Evolutionary conservation across 1,140 invertebrate genomes (phyloP), one percentile per base, ranked within the genome.

Genomic region (Kradibia gibbosae): DNA sequence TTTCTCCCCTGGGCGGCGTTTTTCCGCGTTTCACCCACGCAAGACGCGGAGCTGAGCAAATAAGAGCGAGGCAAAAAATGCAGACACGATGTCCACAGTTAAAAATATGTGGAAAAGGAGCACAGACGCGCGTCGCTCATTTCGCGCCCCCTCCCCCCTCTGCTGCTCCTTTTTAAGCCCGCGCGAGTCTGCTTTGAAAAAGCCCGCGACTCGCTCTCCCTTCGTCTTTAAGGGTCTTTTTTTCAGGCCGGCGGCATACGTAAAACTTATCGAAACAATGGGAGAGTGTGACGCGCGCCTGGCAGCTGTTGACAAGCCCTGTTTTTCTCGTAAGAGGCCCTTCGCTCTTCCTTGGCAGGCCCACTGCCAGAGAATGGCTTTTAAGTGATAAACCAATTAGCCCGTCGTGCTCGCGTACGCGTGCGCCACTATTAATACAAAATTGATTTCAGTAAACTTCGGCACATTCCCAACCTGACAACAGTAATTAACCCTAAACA

Each of bases 51-150:
- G 13, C 62, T 53, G 62, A 48, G 62, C 62, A 78, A 78, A 78
- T 78, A 78, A 15, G 22, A 13, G n/a, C 36, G 45, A 7, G 42
- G 42, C 20, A 78, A 78, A 67, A 67, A 53, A 78, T 8, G 28
- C 5, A 20, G 75, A 42, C 3, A 1, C n/a, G n/a, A 83, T 77
- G 79, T 60, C 55, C 11, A 1, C 53, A 20, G 74, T 77, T 81
- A 81, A 81, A 81, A 81, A 81, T 81, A 80, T 80, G n/a, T n/a
- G 78, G 20, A 62, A 76, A 76, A 36, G 25, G 13, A 22, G 11
- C 48, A 48, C 13, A 62, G 28, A 13, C 25, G 4, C 34, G 17
- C 42, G 55, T 10, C 25, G 17, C 34, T 74, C 31, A 28, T 76
- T 76, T 76, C 73, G 53, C 31, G 22, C 39, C 72, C 20, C 31